Evolutionary conservation across 2,797 vertebrate species (phyloP).

Genomic region (Epinephelus awoara): DNA sequence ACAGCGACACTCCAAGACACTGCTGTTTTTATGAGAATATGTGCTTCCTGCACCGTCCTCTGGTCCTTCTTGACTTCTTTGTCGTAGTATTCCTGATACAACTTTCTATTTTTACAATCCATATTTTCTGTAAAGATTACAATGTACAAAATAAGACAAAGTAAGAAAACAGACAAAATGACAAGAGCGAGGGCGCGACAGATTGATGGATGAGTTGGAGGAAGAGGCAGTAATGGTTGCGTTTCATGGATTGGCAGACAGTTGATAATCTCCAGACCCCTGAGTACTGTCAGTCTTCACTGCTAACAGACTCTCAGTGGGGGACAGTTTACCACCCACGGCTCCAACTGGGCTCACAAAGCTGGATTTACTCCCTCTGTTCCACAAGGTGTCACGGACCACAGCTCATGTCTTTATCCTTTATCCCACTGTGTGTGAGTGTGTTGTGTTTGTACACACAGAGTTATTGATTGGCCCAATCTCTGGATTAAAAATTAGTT

Average conservation of each 20-base stretch:
- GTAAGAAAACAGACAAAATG: slow-evolving; percentile 1
- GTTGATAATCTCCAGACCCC: slow-evolving; percentile 65
- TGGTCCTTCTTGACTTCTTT: background rate
- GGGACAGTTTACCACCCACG: slow-evolving; percentile 41
- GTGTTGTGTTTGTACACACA: slow-evolving; percentile 4
- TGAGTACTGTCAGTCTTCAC: slow-evolving; percentile 44
- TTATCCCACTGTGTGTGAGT: background rate
- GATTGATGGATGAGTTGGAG: slow-evolving; percentile 62
- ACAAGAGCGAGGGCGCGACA: slow-evolving; percentile 16
- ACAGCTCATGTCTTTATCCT: slow-evolving; percentile 22
- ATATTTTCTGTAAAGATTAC: background rate
- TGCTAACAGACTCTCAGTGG: slow-evolving; percentile 43
- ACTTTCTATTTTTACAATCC: slow-evolving; percentile 7
- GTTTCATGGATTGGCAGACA: slow-evolving; percentile 61
- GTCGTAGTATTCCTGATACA: background rate
- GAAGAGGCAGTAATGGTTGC: slow-evolving; percentile 47
- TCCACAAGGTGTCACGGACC: background rate
- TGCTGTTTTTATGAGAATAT: slow-evolving; percentile 13
- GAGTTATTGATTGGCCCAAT: background rate
- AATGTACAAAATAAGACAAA: background rate
- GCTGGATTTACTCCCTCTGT: slow-evolving; percentile 33
- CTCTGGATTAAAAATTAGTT: background rate
- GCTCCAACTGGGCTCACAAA: slow-evolving; percentile 31
- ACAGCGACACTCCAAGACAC: slow-evolving; percentile 14
- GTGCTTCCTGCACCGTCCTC: background rate